These are phyloP conservation scores for Parauchenoglanis ngamensis DNA, from an alignment of 2,797 vertebrate species.

Conservation along the genomic window DNA sequence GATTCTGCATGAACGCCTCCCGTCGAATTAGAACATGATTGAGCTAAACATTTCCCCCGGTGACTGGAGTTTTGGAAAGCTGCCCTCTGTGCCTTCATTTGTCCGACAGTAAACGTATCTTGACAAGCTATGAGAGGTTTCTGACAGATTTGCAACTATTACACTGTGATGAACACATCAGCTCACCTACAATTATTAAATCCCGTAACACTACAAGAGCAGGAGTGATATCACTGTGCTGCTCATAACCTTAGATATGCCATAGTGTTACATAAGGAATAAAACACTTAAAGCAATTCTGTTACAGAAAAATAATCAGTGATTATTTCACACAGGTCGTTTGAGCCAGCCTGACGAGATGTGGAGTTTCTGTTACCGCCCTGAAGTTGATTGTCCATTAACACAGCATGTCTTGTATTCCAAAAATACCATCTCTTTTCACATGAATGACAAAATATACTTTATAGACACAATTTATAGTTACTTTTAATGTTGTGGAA, in stretches of 20 bases:
- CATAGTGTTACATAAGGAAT: slow-evolving; percentile 55
- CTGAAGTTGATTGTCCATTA: neutral
- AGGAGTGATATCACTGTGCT: slow-evolving; percentile 24
- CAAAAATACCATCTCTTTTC: neutral
- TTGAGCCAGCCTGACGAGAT: neutral
- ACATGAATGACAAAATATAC: neutral
- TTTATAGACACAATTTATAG: neutral
- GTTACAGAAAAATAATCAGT: neutral
- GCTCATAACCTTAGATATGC: slow-evolving; percentile 57
- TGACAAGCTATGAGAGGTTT: slow-evolving; percentile 50
- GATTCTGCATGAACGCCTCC: slow-evolving; percentile 48
- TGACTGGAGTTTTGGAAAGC: slow-evolving; percentile 44
- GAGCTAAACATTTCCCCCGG: slow-evolving; percentile 50
- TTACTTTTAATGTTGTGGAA: neutral
- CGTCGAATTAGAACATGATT: slow-evolving; percentile 46
- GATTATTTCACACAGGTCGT: neutral
- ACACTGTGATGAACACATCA: slow-evolving; percentile 32
- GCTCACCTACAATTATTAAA: slow-evolving; percentile 40
- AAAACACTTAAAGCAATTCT: neutral
- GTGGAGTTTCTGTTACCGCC: neutral
- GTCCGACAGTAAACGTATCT: slow-evolving; percentile 51
- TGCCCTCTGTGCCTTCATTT: slow-evolving; percentile 43
- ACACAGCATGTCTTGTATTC: neutral
- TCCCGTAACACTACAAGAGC: slow-evolving; percentile 31
- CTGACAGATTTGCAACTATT: slow-evolving; percentile 45